A percentile compares a stretch with the other conserved stretches of the same genome.
Conservation (phyloP, 2,113 vertebrate genomes). For the Brachyhypopomus gauderio region DNA sequence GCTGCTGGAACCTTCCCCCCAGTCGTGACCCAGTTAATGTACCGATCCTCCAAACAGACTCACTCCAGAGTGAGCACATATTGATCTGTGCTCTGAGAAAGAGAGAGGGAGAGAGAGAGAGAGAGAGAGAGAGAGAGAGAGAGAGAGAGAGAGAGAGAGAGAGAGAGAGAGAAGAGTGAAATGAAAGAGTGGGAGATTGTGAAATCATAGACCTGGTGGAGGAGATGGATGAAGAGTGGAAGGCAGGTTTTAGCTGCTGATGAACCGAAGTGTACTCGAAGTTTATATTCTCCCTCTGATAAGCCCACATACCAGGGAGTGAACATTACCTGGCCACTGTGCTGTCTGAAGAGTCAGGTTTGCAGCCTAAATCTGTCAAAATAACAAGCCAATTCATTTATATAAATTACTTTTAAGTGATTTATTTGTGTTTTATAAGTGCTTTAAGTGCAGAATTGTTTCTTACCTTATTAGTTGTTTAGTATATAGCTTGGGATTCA, state of each 20-base stretch:
- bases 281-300: background rate
- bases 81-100: slow-evolving; percentile 23
- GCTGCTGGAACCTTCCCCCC: slow-evolving; percentile 8
- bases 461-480: too few species aligned
- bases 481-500: too few species aligned
- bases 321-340: background rate
- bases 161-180: background rate
- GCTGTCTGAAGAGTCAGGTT: background rate
- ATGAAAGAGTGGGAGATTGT: background rate
- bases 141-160: background rate
- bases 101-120: background rate
- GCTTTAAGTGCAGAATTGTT: too few species aligned
- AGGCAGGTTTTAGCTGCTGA: background rate
- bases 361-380: too few species aligned
- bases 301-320: background rate
- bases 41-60: slow-evolving; percentile 1
- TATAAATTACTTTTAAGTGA: too few species aligned
- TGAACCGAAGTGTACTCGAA: background rate
- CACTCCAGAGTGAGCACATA: background rate
- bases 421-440: too few species aligned
- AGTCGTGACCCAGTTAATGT: slow-evolving; percentile 18
- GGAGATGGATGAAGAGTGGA: background rate
- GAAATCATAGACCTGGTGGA: background rate
- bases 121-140: background rate
- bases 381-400: too few species aligned